Evolutionary conservation across 2,888 invertebrate genomes (phyloP), one percentile per base, ranked within the genome.

Genomic region (Galeruca laticollis): DNA sequence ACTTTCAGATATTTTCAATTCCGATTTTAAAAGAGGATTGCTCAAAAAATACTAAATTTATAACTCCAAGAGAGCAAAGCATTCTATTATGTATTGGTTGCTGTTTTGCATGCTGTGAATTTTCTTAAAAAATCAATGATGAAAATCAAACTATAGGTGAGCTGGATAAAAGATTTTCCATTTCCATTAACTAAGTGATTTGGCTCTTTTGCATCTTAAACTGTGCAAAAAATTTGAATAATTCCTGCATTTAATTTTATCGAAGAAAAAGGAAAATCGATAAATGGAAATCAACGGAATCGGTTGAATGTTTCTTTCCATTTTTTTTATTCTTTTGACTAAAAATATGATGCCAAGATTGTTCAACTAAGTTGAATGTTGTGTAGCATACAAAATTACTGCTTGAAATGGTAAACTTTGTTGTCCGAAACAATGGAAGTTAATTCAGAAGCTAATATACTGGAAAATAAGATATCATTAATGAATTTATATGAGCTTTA

Each of bases 121-220:
- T 51, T 51, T 5, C n/a, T 10, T 51, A 13, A 8, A 51, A 51
- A 51, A 51, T 51, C 51, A 51, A 51, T 51, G 10, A 21, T 11
- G 20, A 11, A 8, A 51, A 51, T 51, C 51, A 21, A 49, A 49
- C n/a, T n/a, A n/a, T 43, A 43, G 43, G 43, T 43, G 43, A 43
- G 43, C 13, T 13, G 21, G 51, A 51, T 51, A 21, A 51, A 51
- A 51, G 11, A 51, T 51, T 21, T 51, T 51, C 20, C 51, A 21
- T 51, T 51, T 51, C 51, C 51, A 51, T 51, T 51, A 51, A 51
- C 51, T 51, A 21, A 51, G 51, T 51, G 51, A 18, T 20, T 51
- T 21, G 20, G 51, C 51, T 20, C 51, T 18, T 51, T 51, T 51
- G 51, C 51, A 51, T 51, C 21, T 51, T 51, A 51, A 40, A 51